These are phyloP conservation scores for Clarias magur DNA, from an alignment of 2,113 vertebrate species.

Conservation along the genomic window DNA sequence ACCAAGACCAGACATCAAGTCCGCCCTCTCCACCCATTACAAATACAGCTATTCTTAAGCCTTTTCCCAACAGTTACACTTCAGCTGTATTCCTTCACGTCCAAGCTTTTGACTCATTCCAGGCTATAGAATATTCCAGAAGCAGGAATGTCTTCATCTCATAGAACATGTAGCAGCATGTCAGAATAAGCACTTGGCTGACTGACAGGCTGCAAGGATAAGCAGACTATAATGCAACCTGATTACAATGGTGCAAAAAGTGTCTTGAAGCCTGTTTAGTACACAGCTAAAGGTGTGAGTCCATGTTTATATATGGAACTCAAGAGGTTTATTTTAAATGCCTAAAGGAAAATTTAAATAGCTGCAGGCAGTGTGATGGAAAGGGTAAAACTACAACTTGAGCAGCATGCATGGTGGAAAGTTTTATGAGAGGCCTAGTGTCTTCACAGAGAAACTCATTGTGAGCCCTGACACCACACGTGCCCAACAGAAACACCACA, in stretches of 20 bases:
- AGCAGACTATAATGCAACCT: neutral
- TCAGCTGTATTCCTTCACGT: neutral
- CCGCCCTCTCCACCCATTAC: constrained; percentile 8
- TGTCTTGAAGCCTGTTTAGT: neutral
- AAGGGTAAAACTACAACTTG: constrained; percentile 1
- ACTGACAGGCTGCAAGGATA: neutral
- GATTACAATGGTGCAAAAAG: neutral
- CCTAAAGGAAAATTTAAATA: neutral
- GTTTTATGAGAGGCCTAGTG: constrained; percentile 17
- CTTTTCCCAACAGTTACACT: neutral
- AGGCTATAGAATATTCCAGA: neutral
- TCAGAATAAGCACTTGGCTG: neutral
- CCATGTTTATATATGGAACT: neutral
- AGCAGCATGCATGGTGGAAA: neutral
- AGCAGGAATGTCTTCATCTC: constrained; percentile 6
- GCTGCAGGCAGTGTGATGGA: neutral
- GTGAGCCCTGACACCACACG: neutral
- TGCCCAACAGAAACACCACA: neutral
- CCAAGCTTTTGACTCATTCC: neutral
- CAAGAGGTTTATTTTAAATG: neutral
- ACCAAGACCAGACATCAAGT: constrained; percentile 18
- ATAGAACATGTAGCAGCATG: constrained; percentile 19
- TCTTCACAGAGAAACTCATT: neutral
- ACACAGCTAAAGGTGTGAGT: neutral
- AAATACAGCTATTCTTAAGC: constrained; percentile 13